A percentile compares a stretch with the other conserved stretches of the same genome.
Conservation (phyloP, 2,888 invertebrate genomes). For the Cetonia aurata region DNA sequence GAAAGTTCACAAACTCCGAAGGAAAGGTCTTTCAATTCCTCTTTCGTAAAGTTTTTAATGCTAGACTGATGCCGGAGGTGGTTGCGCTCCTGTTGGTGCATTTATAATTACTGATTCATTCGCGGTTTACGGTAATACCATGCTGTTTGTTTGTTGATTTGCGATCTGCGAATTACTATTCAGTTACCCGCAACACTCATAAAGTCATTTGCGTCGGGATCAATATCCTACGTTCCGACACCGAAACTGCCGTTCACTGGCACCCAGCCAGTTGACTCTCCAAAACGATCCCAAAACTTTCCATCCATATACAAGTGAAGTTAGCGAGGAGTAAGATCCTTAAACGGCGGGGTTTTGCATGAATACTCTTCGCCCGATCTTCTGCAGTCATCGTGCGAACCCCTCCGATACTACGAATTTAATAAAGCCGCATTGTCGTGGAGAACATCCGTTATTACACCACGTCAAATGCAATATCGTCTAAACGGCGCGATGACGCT, state of each 20-base stretch:
- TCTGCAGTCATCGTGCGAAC: slow-evolving; percentile 1
- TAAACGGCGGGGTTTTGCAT: slow-evolving; percentile 32
- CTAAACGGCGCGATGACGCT: slow-evolving; percentile 21
- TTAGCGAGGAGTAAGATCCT: slow-evolving; percentile 7
- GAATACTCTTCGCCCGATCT: slow-evolving; percentile 1
- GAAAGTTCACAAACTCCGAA: background rate
- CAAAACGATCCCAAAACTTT: background rate
- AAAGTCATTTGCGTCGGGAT: slow-evolving; percentile 28
- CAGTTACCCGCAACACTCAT: slow-evolving; percentile 23
- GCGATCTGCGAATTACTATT: slow-evolving; percentile 12
- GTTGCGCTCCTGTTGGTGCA: background rate
- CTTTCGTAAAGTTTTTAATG: too few relatives aligned
- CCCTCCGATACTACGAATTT: slow-evolving; percentile 16
- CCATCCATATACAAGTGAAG: background rate
- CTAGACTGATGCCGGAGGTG: too few relatives aligned
- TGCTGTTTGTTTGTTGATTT: slow-evolving; percentile 5
- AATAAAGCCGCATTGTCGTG: slow-evolving; percentile 35
- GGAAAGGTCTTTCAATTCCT: background rate
- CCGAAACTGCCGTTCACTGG: slow-evolving; percentile 33
- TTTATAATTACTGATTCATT: background rate
- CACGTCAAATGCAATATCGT: slow-evolving; percentile 31
- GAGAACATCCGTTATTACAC: slow-evolving; percentile 27
- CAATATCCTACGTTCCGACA: slow-evolving; percentile 24
- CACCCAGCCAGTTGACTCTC: slow-evolving; percentile 26
- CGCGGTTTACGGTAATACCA: too few relatives aligned